Conservation (phyloP, 1,140 invertebrate species). For the Aphis gossypii region DNA sequence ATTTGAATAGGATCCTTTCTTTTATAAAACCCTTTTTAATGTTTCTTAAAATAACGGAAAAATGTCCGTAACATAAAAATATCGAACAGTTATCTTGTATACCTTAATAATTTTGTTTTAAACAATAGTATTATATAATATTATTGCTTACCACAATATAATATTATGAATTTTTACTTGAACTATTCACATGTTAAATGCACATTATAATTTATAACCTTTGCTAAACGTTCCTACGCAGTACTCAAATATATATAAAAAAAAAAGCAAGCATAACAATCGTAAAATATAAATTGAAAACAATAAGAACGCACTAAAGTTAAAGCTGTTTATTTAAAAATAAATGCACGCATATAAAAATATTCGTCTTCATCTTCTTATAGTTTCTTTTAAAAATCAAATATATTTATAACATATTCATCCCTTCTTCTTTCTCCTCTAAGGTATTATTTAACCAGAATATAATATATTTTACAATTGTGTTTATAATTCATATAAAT, state of each 20-base stretch:
- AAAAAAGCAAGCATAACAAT: background rate
- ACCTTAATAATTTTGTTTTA: conserved; percentile 12
- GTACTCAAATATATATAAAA: background rate
- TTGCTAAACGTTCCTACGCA: background rate
- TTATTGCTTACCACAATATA: background rate
- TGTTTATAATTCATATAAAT: background rate
- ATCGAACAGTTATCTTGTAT: background rate
- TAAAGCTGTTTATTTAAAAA: background rate
- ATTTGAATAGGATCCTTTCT: background rate
- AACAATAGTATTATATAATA: background rate
- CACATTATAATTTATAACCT: conserved; percentile 4
- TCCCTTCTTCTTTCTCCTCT: too few relatives aligned
- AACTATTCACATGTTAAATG: background rate
- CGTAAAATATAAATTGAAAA: conserved; percentile 31
- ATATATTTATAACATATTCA: background rate
- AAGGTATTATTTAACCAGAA: background rate
- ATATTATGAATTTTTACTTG: conserved; percentile 6
- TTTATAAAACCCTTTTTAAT: background rate
- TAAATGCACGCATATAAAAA: background rate
- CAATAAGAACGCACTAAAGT: background rate
- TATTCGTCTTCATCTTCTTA: background rate
- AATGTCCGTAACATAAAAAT: background rate
- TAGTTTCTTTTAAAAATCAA: background rate
- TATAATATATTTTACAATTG: background rate
- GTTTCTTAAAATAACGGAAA: background rate